Evolutionary conservation across 1,140 invertebrate genomes (phyloP).

Genomic region (Pissodes strobi): DNA sequence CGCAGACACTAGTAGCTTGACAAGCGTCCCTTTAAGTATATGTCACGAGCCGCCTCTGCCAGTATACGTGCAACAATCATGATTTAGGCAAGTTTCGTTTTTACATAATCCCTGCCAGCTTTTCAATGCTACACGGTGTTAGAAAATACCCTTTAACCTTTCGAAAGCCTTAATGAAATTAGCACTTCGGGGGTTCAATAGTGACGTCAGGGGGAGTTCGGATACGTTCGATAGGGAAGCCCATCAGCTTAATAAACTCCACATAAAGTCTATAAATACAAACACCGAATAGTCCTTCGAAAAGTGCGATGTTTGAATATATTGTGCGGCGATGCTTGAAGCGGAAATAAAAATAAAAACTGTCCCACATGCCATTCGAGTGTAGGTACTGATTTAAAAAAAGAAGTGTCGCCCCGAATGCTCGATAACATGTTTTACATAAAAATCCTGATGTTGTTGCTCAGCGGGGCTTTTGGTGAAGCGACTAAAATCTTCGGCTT

Average conservation of each 20-base stretch:
- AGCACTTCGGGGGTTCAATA: too few relatives aligned
- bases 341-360: constrained; percentile 36
- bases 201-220: constrained; percentile 6
- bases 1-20: too few relatives aligned
- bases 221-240: constrained; percentile 22
- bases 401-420: neutral
- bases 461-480: constrained; percentile 10
- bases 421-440: constrained; percentile 16
- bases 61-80: too few relatives aligned
- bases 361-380: constrained; percentile 13
- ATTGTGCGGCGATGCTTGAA: constrained; percentile 42
- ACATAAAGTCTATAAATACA: constrained; percentile 34
- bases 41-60: too few relatives aligned
- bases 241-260: constrained; percentile 24
- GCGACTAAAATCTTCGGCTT: neutral
- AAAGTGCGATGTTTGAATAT: constrained; percentile 35
- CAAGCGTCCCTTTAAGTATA: too few relatives aligned
- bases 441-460: constrained; percentile 3
- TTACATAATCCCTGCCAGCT: too few relatives aligned
- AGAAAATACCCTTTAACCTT: too few relatives aligned
- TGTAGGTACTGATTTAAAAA: neutral
- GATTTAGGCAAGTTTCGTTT: too few relatives aligned
- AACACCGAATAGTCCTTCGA: constrained; percentile 32
- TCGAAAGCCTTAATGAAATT: too few relatives aligned
- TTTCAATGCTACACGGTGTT: too few relatives aligned